phyloP scores from a whole-genome alignment of 2,888 invertebrate genomes.

The Noctua janthina region DNA sequence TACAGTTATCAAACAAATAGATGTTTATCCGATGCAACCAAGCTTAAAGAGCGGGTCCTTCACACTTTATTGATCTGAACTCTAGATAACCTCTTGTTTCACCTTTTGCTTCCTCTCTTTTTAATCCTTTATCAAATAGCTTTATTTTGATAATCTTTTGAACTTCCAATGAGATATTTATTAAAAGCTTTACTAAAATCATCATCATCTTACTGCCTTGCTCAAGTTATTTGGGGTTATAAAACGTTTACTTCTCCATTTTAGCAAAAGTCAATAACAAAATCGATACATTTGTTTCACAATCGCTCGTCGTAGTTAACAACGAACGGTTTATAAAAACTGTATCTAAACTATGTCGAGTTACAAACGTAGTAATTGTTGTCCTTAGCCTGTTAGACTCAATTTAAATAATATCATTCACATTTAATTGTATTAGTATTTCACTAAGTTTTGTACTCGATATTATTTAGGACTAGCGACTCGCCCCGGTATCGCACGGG shows the following conservation, averaged over 20 bases:
- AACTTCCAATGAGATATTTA: background rate
- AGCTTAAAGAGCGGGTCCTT: background rate
- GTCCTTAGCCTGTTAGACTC: conserved; percentile 36
- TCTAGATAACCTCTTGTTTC: background rate
- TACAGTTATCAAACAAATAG: background rate
- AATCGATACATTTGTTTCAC: conserved; percentile 18
- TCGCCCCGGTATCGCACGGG: too few relatives aligned
- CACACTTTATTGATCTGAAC: conserved; percentile 14
- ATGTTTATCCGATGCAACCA: conserved; percentile 2
- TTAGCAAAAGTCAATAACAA: background rate
- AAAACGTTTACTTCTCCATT: background rate
- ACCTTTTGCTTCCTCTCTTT: conserved; percentile 4
- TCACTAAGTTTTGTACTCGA: conserved; percentile 14
- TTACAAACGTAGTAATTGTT: conserved; percentile 46
- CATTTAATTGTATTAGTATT: conserved; percentile 35
- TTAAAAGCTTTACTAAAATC: background rate
- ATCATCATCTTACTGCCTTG: background rate
- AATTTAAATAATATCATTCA: conserved; percentile 48
- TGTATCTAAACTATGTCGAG: conserved; percentile 46
- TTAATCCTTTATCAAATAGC: background rate
- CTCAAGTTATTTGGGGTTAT: background rate
- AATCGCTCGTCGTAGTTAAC: conserved; percentile 23
- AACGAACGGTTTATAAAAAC: conserved; percentile 36
- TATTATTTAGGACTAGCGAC: background rate
- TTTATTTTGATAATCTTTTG: background rate